Base-by-base conservation (phyloP, 2,797 vertebrate species). In the Acanthurus leucopareius region DNA sequence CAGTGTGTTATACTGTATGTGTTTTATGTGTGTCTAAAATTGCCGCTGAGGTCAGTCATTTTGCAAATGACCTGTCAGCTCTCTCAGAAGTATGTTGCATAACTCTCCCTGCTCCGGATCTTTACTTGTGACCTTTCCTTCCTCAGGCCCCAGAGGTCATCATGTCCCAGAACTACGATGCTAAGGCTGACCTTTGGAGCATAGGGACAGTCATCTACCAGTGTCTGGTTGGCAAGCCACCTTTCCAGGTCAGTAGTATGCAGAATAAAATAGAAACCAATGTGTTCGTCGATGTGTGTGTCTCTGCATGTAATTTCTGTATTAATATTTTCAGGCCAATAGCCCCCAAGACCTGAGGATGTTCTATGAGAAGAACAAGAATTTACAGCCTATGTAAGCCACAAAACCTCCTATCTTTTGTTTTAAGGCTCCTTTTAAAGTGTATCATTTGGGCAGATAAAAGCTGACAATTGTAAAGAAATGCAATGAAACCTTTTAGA, bases 291-390 rank as follows among this genome's bases (percentile, higher is more conserved):
- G 7, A 40, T 42, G n/a, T 56, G n/a, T 56, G 16, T 49, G 6
- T 72, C 10, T 35, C 4, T 51, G 6, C 7, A 2, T 40, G 16
- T 73, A 15, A 69, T 59, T 52, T 51, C 5, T 76, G 0, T 44
- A 0, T 76, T 53, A 0, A 22, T 71, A 20, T 78, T 67, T 90
- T 67, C 77, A 99, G 98, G 98, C 98, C 51, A 99, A 96, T 91
- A 99, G 97, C 89, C 98, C 98, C 82, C 98, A 99, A 93, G 97
- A 99, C 89, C 91, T 99, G 92, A 95, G 98, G 93, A 96, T 98
- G 94, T 99, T 99, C 93, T 99, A 99, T 88, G 98, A 99, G 86
- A 99, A 99, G 93, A 98, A 98, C 94, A 98, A 97, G 89, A 97
- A 94, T 77, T 95, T 99, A 75, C 95, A 97, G 84, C 97, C 98